Conservation (phyloP, 2,797 vertebrate genomes). For the Sebastolobus altivelis region DNA sequence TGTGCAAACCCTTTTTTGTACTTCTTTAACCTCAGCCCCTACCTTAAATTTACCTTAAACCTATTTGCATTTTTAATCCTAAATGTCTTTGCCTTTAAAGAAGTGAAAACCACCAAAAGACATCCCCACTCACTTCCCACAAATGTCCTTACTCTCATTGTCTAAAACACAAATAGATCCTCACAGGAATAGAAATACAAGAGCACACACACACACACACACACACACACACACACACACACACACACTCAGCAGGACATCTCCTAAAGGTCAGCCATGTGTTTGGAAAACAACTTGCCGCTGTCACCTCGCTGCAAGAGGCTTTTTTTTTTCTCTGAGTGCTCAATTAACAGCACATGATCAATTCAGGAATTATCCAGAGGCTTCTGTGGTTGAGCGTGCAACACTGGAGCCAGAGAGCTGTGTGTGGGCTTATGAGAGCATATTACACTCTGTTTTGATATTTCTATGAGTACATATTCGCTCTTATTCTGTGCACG, state of each 20-base stretch:
- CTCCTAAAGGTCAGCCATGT: slow-evolving; percentile 73
- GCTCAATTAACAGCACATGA: slow-evolving; percentile 61
- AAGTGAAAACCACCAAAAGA: background rate
- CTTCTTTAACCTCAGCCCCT: background rate
- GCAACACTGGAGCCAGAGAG: background rate
- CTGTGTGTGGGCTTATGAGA: background rate
- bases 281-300: slow-evolving; percentile 52
- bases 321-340: slow-evolving; percentile 38
- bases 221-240: slow-evolving; percentile 10
- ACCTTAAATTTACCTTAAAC: background rate
- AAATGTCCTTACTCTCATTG: background rate
- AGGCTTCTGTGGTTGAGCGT: slow-evolving; percentile 15
- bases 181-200: slow-evolving; percentile 14
- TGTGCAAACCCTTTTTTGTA: background rate
- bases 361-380: slow-evolving; percentile 53
- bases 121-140: background rate
- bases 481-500: background rate
- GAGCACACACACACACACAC: background rate
- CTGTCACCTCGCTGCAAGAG: slow-evolving; percentile 49
- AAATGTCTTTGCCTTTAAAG: background rate
- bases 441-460: background rate
- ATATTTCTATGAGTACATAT: background rate
- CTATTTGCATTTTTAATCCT: background rate
- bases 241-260: slow-evolving; percentile 45
- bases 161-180: background rate